Percentiles rank a stretch among this genome's conserved stretches.
These are phyloP conservation scores for Chloropsis hardwickii DNA, from an alignment of 2,113 vertebrate genomes.

Conservation along the genomic window DNA sequence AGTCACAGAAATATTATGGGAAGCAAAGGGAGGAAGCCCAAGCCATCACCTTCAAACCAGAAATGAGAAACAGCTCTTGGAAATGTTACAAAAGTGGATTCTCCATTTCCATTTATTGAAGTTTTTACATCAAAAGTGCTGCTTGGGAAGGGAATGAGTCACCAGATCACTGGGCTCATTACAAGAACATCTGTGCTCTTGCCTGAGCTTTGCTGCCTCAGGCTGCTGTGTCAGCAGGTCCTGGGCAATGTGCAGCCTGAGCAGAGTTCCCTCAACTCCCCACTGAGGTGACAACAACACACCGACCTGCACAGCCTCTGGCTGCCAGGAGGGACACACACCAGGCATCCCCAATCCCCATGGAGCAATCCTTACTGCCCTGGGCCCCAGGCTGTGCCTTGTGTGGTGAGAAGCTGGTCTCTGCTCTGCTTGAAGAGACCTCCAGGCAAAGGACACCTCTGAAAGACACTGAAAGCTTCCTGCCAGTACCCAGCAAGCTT, in stretches of 20 bases:
- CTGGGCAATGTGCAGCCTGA: background rate
- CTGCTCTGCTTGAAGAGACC: background rate
- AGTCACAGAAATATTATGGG: background rate
- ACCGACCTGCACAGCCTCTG: accelerated
- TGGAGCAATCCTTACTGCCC: accelerated
- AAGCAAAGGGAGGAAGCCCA: background rate
- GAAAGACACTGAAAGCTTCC: background rate
- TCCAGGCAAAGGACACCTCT: background rate
- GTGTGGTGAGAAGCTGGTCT: background rate
- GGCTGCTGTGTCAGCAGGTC: background rate
- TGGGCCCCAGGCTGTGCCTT: background rate
- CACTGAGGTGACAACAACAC: accelerated
- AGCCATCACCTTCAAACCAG: slow-evolving; percentile 24
- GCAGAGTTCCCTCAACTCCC: background rate
- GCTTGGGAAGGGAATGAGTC: background rate
- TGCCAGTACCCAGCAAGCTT: background rate
- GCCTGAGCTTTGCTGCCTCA: accelerated
- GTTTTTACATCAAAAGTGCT: slow-evolving; percentile 16
- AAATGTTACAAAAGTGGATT: background rate
- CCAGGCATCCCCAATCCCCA: accelerated
- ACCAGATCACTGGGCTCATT: background rate
- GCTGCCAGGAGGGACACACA: background rate
- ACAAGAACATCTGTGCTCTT: background rate
- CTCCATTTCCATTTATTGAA: slow-evolving; percentile 9
- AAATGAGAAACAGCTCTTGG: background rate